Conservation (phyloP, 1,140 invertebrate species). For the Heliconius hermathena region DNA sequence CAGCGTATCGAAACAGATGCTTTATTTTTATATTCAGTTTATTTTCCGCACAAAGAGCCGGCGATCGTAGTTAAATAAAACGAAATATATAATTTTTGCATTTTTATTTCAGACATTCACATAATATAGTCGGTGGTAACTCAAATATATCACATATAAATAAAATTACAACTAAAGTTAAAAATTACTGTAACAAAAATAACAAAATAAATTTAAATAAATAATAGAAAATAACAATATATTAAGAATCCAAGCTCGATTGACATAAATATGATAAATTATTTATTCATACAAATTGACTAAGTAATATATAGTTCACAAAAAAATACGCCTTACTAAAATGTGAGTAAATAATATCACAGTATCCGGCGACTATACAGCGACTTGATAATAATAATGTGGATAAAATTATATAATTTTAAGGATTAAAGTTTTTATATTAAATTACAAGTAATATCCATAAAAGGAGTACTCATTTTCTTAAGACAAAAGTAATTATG, state of each 20-base stretch:
- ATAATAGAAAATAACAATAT: slow-evolving; percentile 42
- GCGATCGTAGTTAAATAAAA: not conserved
- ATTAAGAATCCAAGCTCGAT: slow-evolving; percentile 52
- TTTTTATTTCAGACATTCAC: slow-evolving; percentile 48
- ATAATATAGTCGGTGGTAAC: slow-evolving; percentile 50
- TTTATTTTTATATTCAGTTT: slow-evolving; percentile 2
- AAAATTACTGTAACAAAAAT: slow-evolving; percentile 39
- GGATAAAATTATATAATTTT: slow-evolving; percentile 19
- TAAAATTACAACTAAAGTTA: slow-evolving; percentile 37
- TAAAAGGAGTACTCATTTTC: slow-evolving; percentile 46
- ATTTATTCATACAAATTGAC: slow-evolving; percentile 49
- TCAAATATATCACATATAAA: slow-evolving; percentile 51
- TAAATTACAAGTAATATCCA: slow-evolving; percentile 2
- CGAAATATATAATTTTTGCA: slow-evolving; percentile 15
- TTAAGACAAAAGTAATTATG: slow-evolving; percentile 42
- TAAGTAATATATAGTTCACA: slow-evolving; percentile 39
- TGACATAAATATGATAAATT: slow-evolving; percentile 39
- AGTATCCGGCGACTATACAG: slow-evolving; percentile 58
- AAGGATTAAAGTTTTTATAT: slow-evolving; percentile 18
- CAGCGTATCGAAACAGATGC: slow-evolving; percentile 7
- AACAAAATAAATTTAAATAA: slow-evolving; percentile 45
- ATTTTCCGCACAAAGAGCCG: not conserved
- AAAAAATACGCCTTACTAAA: slow-evolving; percentile 38
- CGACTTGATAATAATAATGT: slow-evolving; percentile 25
- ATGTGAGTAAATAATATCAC: slow-evolving; percentile 57